Evolutionary conservation across 2,113 vertebrate species (phyloP), one percentile per base, ranked within the genome.

Genomic region (Zapus hudsonius): DNA sequence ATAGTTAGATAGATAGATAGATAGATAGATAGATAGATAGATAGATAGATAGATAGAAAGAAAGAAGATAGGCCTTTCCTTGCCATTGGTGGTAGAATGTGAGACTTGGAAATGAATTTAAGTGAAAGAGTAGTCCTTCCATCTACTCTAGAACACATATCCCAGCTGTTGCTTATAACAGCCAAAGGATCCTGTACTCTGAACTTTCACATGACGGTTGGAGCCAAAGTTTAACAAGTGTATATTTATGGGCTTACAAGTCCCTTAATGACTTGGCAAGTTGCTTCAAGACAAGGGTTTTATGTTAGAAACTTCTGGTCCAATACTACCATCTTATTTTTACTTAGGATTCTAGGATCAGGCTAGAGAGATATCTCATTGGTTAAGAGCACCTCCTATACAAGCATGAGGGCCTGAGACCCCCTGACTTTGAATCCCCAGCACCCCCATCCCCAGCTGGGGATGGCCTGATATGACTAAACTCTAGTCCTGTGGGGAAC

Each of bases 271-370:
- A 73, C 17, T 40, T 0, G 13, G 70, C 33, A 86, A 74, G 44
- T n/a, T 69, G n/a, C 82, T 61, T 84, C 78, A 64, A 61, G 78
- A 73, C 86, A 88, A 87, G 47, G n/a, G 4, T 74, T 76, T 17
- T 36, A 59, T 52, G 40, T 85, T 47, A 61, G 16, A 15, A 9
- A 66, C 73, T 92, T 64, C 42, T 55, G 33, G 61, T 31, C 38
- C 93, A 84, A 84, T 83, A 36, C 1, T 36, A 31, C 36, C 64
- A 38, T 38, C 40, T 63, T 40, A 74, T 80, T 86, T 91, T 64
- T 20, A 72, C 17, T 42, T 44, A 86, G 63, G 36, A 70, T 66
- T 94, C 86, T 89, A 44, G 22, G 67, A 36, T 20, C 59, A 52
- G 52, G 52, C 52, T 52, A 52, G 52, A 52, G 52, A 52, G 52